Conservation (phyloP, 2,888 invertebrate species). For the Fragum whitleyi region DNA sequence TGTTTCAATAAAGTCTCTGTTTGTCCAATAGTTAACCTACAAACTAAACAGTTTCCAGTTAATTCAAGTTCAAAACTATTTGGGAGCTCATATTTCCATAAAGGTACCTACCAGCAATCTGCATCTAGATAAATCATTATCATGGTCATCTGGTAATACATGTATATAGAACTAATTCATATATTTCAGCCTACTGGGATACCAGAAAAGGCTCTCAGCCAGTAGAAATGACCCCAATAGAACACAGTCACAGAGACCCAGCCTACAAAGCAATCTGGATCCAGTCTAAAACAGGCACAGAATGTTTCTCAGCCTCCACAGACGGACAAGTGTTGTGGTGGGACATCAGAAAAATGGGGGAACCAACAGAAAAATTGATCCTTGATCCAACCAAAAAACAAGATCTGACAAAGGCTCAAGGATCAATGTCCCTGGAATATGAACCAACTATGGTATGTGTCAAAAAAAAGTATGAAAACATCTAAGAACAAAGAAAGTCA, state of each 20-base stretch:
- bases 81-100: too few species aligned
- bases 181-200: constrained; percentile 84
- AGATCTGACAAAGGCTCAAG: constrained; percentile 89
- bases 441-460: constrained; percentile 90
- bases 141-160: too few species aligned
- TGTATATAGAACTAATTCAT: too few species aligned
- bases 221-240: constrained; percentile 91
- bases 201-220: constrained; percentile 92
- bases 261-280: constrained; percentile 96
- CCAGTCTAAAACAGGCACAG: constrained; percentile 96
- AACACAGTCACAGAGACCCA: constrained; percentile 94
- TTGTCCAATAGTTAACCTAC: too few species aligned
- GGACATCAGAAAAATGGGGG: constrained; percentile 91
- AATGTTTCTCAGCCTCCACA: constrained; percentile 96
- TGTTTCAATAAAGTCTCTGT: too few species aligned
- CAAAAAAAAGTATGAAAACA: too few species aligned
- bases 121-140: too few species aligned
- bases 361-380: constrained; percentile 90
- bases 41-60: too few species aligned
- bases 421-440: constrained; percentile 92
- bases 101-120: too few species aligned
- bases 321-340: constrained; percentile 95
- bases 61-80: too few species aligned
- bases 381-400: constrained; percentile 90
- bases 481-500: too few species aligned